Percentiles rank a stretch among this genome's conserved stretches.
These are phyloP conservation scores for Alaudala cheleensis DNA, from an alignment of 2,113 vertebrate genomes.

Conservation along the genomic window DNA sequence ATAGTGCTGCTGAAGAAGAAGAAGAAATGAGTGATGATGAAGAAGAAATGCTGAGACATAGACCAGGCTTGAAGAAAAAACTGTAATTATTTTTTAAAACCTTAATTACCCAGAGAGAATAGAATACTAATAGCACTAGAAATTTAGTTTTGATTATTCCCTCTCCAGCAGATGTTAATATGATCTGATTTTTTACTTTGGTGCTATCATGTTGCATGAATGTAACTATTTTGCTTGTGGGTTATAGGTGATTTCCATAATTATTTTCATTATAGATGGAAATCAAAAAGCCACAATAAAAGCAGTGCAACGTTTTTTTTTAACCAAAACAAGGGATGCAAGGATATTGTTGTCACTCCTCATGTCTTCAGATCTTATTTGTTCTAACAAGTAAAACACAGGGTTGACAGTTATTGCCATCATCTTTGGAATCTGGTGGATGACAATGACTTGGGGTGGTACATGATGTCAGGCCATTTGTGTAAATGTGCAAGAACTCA, in stretches of 20 bases:
- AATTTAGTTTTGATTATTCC: not conserved
- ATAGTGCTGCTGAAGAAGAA: conserved; percentile 32
- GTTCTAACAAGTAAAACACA: not conserved
- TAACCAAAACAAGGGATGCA: not conserved
- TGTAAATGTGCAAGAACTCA: not conserved
- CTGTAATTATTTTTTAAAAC: conserved; percentile 73
- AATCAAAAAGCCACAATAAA: not conserved
- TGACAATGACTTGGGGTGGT: not conserved
- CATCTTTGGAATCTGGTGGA: not conserved
- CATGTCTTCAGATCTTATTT: not conserved
- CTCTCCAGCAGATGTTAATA: not conserved
- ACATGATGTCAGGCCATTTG: not conserved
- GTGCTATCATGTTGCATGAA: not conserved
- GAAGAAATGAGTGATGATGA: conserved; percentile 74
- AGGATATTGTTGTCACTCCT: not conserved
- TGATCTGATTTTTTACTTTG: not conserved
- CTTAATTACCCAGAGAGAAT: not conserved
- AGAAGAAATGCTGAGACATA: conserved; percentile 75
- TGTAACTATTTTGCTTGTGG: not conserved
- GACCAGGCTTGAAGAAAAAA: conserved; percentile 76
- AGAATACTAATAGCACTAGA: not conserved
- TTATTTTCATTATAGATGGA: not conserved
- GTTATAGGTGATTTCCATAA: not conserved
- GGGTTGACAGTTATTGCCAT: not conserved
- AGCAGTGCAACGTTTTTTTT: not conserved